Base-by-base conservation (phyloP, 1,140 invertebrate genomes). In the Mya arenaria region DNA sequence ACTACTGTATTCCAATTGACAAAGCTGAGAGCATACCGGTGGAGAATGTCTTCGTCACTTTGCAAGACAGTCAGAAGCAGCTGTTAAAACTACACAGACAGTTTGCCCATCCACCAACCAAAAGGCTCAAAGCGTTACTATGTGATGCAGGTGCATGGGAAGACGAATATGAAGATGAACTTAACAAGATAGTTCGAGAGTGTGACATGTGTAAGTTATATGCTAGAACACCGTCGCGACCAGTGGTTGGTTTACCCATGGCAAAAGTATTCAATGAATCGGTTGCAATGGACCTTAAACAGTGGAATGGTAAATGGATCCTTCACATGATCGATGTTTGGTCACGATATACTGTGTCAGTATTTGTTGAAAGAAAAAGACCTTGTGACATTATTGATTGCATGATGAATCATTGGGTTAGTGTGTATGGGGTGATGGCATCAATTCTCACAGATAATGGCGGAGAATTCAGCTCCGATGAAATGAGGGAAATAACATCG, bases 1-100 rank as follows among this genome's bases (percentile, higher is more conserved):
- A 83, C 58, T 85, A 80, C 28, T 80, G 74, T 44, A 65, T 85
- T 6, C 82, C 82, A 0, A 83, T 85, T 19, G 58, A 79, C 34
- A 85, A 74, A 34, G 36, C 25, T 39, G 48, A 60, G 19, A 48
- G 63, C 3, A 48, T 41, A 66, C 28, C 69, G 19, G 62, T 84
- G 1, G 58, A 65, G 3, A 17, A 75, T 10, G 56, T 72, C 17
- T n/a, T 73, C n/a, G 4, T 69, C 30, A 32, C 3, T 32, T 1
- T 25, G 15, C 48, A 77, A n/a, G 69, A 60, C 65, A 34, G 25
- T 3, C 28, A 77, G 5, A 34, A 30, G 30, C 37, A 63, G 8
- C 48, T 83, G 25, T 39, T 77, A 4, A 83, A 78, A 39, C 52
- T 84, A 2, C 81, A 82, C 32, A 25, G 62, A 56, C 65, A 78